phyloP scores from a whole-genome alignment of 2,113 vertebrate species.

The Arvicanthis niloticus region DNA sequence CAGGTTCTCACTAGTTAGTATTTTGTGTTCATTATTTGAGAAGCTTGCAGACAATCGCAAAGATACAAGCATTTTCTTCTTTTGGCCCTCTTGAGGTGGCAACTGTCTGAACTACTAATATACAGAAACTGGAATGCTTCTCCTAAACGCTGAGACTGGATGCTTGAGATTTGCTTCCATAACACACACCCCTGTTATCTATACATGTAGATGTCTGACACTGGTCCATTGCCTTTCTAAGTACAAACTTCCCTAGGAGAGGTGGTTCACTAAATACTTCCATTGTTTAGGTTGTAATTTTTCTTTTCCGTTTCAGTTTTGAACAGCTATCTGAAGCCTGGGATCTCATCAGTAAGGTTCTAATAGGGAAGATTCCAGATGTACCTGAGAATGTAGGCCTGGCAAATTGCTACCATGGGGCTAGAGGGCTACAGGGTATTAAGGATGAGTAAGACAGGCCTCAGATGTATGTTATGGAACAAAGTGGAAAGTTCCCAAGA shows the following conservation, averaged over 20 bases:
- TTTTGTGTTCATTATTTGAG: constrained; percentile 28
- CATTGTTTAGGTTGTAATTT: not conserved
- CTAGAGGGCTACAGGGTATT: not conserved
- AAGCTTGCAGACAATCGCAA: constrained; percentile 21
- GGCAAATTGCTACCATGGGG: not conserved
- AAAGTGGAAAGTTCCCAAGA: not conserved
- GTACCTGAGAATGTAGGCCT: not conserved
- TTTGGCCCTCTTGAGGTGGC: not conserved
- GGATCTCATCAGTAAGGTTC: not conserved
- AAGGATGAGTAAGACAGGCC: not conserved
- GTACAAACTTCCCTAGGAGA: not conserved
- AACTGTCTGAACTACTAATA: not conserved
- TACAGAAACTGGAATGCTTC: not conserved
- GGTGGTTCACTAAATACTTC: not conserved
- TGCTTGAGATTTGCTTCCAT: not conserved
- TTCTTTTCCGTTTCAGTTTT: not conserved
- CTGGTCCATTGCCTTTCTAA: not conserved
- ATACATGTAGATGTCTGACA: not conserved
- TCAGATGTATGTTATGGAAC: constrained; percentile 19
- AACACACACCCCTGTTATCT: not conserved
- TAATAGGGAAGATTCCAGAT: constrained; percentile 6
- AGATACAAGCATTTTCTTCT: not conserved
- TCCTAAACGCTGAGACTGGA: not conserved
- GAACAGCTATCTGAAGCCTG: not conserved
- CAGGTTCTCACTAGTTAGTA: constrained; percentile 1